Base-by-base conservation (phyloP, 1,140 invertebrate species). In the Drosophila tristis region DNA sequence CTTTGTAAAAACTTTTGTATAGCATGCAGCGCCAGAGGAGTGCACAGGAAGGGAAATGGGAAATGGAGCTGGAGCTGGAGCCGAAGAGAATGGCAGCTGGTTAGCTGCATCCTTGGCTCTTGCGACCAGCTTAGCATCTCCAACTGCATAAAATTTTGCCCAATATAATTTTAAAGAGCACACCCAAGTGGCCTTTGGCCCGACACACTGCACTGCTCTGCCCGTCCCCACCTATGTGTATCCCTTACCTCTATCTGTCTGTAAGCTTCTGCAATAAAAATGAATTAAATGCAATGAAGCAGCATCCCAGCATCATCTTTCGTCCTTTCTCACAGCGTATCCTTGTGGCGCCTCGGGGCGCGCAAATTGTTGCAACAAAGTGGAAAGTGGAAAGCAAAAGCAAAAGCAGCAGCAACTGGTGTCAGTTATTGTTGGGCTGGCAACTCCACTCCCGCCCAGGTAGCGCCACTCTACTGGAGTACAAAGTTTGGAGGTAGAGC, bases 271-370 rank as follows among this genome's bases (percentile, higher is more conserved):
- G 84, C 84, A 89, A 89, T 89, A 89, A 89, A 89, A 89, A 89
- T 89, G 84, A 89, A 89, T 89, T 89, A 89, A 89, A 89, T 89
- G 84, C 84, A 89, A 89, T 89, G 84, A 89, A 89, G 84, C 76
- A 77, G 79, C 75, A 77, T 55, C 43, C 51, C 35, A 66, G 29
- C 35, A 42, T 58, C 43, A 55, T 61, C 59, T 15, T 45, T 23
- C 68, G 58, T 48, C 68, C 49, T 72, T 58, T 54, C 29, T 16
- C 71, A 39, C 60, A 71, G 43, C 66, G 31, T 11, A 35, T 35
- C 31, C 31, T 35, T 35, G 31, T 55, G 45, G 50, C 64, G 62
- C 74, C 67, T 72, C 55, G 51, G 78, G 63, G 60, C 75, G 71
- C 84, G 78, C 78, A 86, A 86, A 87, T 87, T 87, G 82, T 82